phyloP scores from a whole-genome alignment of 2,113 vertebrate species.

The Camelus bactrianus region DNA sequence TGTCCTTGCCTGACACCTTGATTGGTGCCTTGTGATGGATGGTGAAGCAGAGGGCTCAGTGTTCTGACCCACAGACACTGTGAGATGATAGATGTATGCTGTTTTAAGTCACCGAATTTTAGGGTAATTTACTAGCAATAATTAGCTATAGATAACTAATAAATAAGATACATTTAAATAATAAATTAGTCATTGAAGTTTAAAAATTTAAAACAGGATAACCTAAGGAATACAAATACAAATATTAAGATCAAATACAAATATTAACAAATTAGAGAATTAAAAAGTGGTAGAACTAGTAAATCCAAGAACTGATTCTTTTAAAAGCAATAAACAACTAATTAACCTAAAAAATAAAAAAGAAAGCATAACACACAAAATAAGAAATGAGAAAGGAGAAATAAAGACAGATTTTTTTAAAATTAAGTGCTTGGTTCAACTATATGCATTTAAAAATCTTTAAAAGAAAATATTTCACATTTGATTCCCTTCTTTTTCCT shows the following conservation, averaged over 20 bases:
- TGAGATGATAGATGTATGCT: not conserved
- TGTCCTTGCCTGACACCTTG: not conserved
- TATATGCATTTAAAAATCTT: not conserved
- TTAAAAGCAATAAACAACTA: not conserved
- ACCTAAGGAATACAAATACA: not conserved
- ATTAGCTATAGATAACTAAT: not conserved
- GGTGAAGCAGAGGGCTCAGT: not conserved
- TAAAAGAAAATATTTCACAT: constrained; percentile 2
- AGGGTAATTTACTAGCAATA: not conserved
- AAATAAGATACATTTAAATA: not conserved
- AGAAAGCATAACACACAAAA: not conserved
- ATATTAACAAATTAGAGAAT: not conserved
- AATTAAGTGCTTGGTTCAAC: not conserved
- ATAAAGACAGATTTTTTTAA: not conserved
- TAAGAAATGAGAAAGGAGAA: not conserved
- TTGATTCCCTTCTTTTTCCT: not conserved
- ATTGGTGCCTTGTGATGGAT: not conserved
- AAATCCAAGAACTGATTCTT: not conserved
- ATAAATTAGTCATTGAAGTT: not conserved
- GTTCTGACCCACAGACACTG: not conserved
- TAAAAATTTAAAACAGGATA: not conserved
- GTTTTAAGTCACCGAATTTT: not conserved
- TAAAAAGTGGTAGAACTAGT: not conserved
- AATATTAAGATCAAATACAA: not conserved
- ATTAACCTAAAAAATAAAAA: not conserved